Percentiles rank a stretch among this genome's conserved stretches.
phyloP scores from a whole-genome alignment of 2,888 invertebrate genomes.

The Eristalinus aeneus region DNA sequence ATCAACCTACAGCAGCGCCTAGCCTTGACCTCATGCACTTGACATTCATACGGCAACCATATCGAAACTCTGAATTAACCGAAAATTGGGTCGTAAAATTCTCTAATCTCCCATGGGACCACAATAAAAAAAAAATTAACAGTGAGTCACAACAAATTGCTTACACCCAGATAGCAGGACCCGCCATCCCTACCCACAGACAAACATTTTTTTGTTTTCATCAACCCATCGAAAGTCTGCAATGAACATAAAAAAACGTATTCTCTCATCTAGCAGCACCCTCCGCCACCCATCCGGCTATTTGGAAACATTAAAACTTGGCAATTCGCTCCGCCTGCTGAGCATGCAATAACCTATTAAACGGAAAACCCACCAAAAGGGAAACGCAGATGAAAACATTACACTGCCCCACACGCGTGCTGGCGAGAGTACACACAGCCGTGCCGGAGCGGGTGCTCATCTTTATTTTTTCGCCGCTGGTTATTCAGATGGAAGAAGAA shows the following conservation, averaged over 20 bases:
- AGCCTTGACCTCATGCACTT: not conserved
- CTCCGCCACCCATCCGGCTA: not conserved
- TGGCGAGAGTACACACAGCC: not conserved
- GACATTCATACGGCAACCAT: not conserved
- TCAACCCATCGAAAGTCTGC: not conserved
- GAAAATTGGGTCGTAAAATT: constrained; percentile 9
- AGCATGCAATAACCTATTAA: constrained; percentile 55
- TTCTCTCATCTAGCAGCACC: too few relatives aligned
- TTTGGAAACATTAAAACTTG: constrained; percentile 11
- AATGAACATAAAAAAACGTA: not conserved
- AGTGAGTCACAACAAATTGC: not conserved
- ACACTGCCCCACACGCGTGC: constrained; percentile 6
- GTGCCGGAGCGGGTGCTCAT: not conserved
- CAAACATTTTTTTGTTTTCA: not conserved
- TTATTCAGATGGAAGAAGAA: not conserved
- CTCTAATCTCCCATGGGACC: not conserved
- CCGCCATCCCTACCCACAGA: not conserved
- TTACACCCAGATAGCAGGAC: not conserved
- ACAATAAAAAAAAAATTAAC: not conserved
- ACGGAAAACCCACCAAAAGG: constrained; percentile 16
- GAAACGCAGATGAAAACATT: constrained; percentile 34
- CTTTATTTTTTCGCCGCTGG: too few relatives aligned
- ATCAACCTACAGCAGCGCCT: not conserved
- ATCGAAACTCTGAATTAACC: constrained; percentile 3
- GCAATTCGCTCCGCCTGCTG: constrained; percentile 20